Base-by-base conservation (phyloP, 2,888 invertebrate genomes). In the Nycteola revayana region DNA sequence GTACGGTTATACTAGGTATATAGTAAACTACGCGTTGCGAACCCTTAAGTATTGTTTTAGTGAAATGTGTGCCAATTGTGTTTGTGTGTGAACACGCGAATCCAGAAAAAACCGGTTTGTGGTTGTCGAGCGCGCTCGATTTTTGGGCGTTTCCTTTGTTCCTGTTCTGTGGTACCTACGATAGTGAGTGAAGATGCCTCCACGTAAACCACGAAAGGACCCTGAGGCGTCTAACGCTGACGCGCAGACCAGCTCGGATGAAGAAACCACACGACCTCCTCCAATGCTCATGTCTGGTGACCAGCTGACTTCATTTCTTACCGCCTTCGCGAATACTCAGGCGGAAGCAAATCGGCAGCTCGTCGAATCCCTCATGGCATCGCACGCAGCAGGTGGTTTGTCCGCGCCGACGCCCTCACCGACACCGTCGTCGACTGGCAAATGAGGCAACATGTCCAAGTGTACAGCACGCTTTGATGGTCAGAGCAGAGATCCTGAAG, bases 391-490 rank as follows among this genome's bases (percentile, higher is more conserved):
- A 11, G 18, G 22, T 28, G 31, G 6, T 1, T 8, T 3, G 4
- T 3, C 18, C 6, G 18, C 18, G 18, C 3, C 6, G 6, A 18
- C 6, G 18, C 6, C 6, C 18, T 25, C 31, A 31, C 18, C 31
- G 10, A 18, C 25, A 17, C 25, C 18, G 24, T 24, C 18, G n/a
- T n/a, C n/a, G n/a, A n/a, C n/a, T n/a, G n/a, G n/a, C n/a, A n/a
- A n/a, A n/a, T n/a, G n/a, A n/a, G n/a, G n/a, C n/a, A n/a, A n/a
- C n/a, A n/a, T n/a, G n/a, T n/a, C n/a, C n/a, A n/a, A n/a, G n/a
- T 51, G 50, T 23, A 45, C 50, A 5, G 20, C 49, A 1, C 38
- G 48, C 2, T 53, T 49, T 20, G 29, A 41, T 25, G 41, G 39
- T 1, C 7, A 5, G 6, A 6, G 24, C 1, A 10, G 20, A 1